Base-by-base conservation (phyloP, 2,113 vertebrate species). In the Platanista minor region DNA sequence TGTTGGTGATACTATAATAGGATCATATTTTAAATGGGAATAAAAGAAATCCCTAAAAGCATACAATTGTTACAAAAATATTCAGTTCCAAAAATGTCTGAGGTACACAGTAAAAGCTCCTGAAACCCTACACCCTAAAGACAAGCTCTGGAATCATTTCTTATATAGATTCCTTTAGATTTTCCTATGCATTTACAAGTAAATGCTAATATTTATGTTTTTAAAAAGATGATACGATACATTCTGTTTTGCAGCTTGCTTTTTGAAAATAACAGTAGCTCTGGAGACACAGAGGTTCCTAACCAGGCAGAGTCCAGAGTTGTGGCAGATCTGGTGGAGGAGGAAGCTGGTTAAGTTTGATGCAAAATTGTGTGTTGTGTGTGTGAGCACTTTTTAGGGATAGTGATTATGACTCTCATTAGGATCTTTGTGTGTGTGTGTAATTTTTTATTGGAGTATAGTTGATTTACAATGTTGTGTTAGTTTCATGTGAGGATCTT, bases 191-290 rank as follows among this genome's bases (percentile, higher is more conserved):
- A 77, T 39, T 69, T 46, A 46, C 39, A 88, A 66, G 17, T 41
- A 36, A 41, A 43, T 81, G 15, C 67, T 69, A 36, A 62, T 67
- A 21, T 62, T 91, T 87, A 25, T 8, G 13, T 71, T 74, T 33
- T 77, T 81, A 33, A 91, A 92, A 84, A 78, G 39, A n/a, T 81
- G 15, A 29, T 5, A 33, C 0, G 21, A 14, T 74, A n/a, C 17
- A 29, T 95, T 64, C 41, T 64, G 21, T n/a, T 91, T 49, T 77
- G 31, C 74, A 91, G 1, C 7, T 90, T 84, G 54, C 25, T 57
- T 82, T 95, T 94, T 92, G 36, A 36, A 96, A 86, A 52, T 84
- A 72, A 43, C 39, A 61, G 52, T 31, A 88, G 64, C 43, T 85
- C 43, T n/a, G 36, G 66, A 97, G 83, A 71, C 12, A 12, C 2